phyloP scores from a whole-genome alignment of 2,888 invertebrate genomes.

The Orgyia antiqua region DNA sequence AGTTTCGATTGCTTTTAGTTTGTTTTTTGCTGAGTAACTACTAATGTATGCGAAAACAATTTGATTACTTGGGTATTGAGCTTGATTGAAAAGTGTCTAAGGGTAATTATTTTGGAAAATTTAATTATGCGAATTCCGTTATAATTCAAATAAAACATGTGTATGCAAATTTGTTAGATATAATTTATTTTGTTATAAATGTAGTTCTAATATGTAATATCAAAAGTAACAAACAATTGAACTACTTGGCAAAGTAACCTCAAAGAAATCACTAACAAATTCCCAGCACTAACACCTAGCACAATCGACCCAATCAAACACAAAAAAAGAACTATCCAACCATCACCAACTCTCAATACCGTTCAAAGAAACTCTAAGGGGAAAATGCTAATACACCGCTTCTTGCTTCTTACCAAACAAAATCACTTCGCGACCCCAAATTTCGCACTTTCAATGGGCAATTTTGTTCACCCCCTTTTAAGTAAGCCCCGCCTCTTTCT shows the following conservation, averaged over 20 bases:
- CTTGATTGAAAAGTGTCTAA: constrained; percentile 5
- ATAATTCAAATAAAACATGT: too few species aligned
- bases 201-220: too few species aligned
- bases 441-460: constrained; percentile 76
- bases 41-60: constrained; percentile 19
- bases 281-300: constrained; percentile 49
- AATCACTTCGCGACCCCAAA: constrained; percentile 75
- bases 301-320: constrained; percentile 74
- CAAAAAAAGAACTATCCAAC: constrained; percentile 59
- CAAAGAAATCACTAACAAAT: constrained; percentile 47
- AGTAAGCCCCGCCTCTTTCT: constrained; percentile 45
- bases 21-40: constrained; percentile 17
- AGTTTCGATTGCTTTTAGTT: constrained; percentile 25
- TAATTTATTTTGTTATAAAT: too few species aligned
- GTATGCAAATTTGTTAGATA: too few species aligned
- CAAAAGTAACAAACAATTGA: too few species aligned
- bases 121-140: too few species aligned
- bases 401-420: constrained; percentile 69
- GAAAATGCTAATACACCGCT: constrained; percentile 69
- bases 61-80: constrained; percentile 11
- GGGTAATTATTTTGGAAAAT: too few species aligned
- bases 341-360: constrained; percentile 40
- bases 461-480: constrained; percentile 60
- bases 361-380: constrained; percentile 55
- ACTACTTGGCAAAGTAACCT: constrained; percentile 22